Base-by-base conservation (phyloP, 2,797 vertebrate species). In the Catharus ustulatus region DNA sequence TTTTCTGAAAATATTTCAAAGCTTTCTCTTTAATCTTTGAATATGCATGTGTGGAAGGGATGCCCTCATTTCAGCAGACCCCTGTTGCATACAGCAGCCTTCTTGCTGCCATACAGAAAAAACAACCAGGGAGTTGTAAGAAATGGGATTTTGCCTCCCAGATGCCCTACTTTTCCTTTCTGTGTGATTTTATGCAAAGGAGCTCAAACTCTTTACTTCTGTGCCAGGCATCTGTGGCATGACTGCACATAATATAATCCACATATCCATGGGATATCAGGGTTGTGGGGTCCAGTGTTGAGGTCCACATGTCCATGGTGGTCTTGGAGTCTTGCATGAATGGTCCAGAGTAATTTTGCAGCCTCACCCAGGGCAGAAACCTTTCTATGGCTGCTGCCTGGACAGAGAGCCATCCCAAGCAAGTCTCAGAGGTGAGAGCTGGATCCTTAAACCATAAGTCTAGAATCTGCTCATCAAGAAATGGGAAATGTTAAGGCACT, bases 1-100 rank as follows among this genome's bases (percentile, higher is more conserved):
- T 94, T 94, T 96, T 95, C 94, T 91, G 87, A 94, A 94, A 97
- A 45, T 55, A 68, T 96, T 93, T 95, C 90, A 93, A 96, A 94
- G 92, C 74, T 89, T 95, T 96, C 86, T 80, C 58, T 95, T 95
- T 95, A 94, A 93, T 94, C 95, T 95, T 85, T 94, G 96, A 94
- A 96, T 96, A 95, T 91, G 71, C 78, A 93, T 94, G 77, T 96
- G 76, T 2, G 0, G 80, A 87, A 92, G 71, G 92, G 77, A 79
- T 94, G 90, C 36, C 87, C 92, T 96, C 87, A 58, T 95, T 97
- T 95, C 91, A 42, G 73, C 42, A 81, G 88, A 93, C 86, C 94
- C 84, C 71, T 71, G 48, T 90, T 91, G 58, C 90, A 95, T 26
- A 59, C 29, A 82, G 74, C 82, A 91, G 46, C 29, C 30, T 93